Conservation (phyloP, 2,888 invertebrate genomes). For the Mythimna ferrago region DNA sequence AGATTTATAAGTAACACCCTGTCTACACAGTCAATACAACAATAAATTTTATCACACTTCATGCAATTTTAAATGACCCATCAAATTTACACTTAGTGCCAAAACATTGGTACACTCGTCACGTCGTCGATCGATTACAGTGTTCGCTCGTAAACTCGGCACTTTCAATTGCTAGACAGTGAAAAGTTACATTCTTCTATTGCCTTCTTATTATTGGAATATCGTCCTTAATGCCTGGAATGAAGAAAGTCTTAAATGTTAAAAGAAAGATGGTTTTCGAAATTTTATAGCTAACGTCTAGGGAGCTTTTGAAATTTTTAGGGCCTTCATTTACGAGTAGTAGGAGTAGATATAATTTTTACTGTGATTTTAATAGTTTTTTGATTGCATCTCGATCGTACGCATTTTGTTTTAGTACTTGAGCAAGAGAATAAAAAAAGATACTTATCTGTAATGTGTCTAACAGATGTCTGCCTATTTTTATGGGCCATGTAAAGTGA, state of each 20-base stretch:
- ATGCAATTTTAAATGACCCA: conserved; percentile 65
- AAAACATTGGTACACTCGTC: conserved; percentile 67
- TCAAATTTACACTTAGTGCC: conserved; percentile 66
- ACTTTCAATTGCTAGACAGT: conserved; percentile 72
- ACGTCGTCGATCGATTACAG: conserved; percentile 78
- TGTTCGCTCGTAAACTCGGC: conserved; percentile 77
- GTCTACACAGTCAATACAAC: conserved; percentile 25
- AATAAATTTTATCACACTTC: conserved; percentile 49
- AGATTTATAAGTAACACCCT: conserved; percentile 7
- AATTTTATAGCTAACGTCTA: conserved; percentile 58
- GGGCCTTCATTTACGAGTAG: conserved; percentile 41
- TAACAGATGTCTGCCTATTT: conserved; percentile 4
- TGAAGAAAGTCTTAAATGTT: conserved; percentile 7
- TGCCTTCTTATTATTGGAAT: conserved; percentile 22
- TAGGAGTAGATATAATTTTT: conserved; percentile 54
- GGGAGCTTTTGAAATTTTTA: conserved; percentile 56
- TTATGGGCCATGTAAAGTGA: conserved; percentile 5
- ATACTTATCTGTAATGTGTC: conserved; percentile 5
- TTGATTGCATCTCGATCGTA: conserved; percentile 42
- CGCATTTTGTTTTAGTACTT: conserved; percentile 34
- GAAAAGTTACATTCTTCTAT: conserved; percentile 53
- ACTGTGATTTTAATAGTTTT: conserved; percentile 47
- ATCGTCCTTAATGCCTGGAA: conserved; percentile 2
- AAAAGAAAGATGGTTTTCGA: conserved; percentile 30
- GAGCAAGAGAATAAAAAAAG: conserved; percentile 17